Percentiles rank a stretch among this genome's conserved stretches.
These are phyloP conservation scores for Tiphia femorata DNA, from an alignment of 2,888 invertebrate species.

Conservation along the genomic window DNA sequence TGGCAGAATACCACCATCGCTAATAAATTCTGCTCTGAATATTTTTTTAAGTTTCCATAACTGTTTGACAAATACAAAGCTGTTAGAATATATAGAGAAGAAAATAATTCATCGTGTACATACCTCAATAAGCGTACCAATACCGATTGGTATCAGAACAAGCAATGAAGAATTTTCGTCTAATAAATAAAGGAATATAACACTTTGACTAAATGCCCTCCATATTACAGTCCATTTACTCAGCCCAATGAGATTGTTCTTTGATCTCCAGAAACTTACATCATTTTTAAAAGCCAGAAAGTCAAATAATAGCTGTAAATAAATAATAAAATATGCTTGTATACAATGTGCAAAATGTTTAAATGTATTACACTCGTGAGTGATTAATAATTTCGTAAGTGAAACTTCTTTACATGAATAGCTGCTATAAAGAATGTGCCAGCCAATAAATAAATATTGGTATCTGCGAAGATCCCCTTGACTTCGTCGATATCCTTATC, in stretches of 20 bases:
- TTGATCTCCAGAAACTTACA: constrained; percentile 92
- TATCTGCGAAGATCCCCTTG: constrained; percentile 96
- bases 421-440: constrained; percentile 92
- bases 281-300: constrained; percentile 98
- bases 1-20: constrained; percentile 60
- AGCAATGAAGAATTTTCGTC: constrained; percentile 94
- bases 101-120: constrained; percentile 12
- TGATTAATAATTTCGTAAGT: not conserved
- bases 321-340: constrained; percentile 10
- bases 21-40: constrained; percentile 77
- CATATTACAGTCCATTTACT: constrained; percentile 91
- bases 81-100: not conserved
- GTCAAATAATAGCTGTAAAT: constrained; percentile 90
- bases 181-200: constrained; percentile 91
- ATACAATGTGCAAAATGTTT: no score
- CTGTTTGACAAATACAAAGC: constrained; percentile 68
- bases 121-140: constrained; percentile 92
- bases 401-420: constrained; percentile 83
- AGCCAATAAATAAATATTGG: constrained; percentile 91
- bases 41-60: constrained; percentile 97
- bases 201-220: constrained; percentile 92
- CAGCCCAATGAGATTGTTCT: constrained; percentile 88
- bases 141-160: constrained; percentile 87
- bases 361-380: no score
- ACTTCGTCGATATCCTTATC: constrained; percentile 97